These are phyloP conservation scores for Ceratitis capitata DNA, from an alignment of 1,140 invertebrate species.

Conservation along the genomic window DNA sequence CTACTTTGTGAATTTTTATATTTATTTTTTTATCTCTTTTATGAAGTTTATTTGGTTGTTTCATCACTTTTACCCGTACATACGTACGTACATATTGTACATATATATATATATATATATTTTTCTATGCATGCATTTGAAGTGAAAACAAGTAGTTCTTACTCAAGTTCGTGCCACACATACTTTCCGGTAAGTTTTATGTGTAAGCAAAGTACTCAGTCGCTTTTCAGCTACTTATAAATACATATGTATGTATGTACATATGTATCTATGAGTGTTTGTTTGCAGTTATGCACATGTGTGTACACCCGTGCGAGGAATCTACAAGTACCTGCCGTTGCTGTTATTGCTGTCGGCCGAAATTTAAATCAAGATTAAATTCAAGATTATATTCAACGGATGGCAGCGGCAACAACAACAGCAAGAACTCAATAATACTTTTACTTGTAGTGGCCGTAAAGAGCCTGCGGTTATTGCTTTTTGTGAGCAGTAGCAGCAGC, in stretches of 20 bases:
- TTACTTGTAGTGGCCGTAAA: background rate
- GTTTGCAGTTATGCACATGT: background rate
- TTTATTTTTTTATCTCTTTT: background rate
- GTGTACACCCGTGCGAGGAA: too few species aligned
- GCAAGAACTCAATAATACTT: background rate
- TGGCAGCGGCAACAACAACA: background rate
- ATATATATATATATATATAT: background rate
- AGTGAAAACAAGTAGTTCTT: background rate
- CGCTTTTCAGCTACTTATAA: background rate
- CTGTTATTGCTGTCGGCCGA: background rate
- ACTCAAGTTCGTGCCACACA: background rate
- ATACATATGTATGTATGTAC: background rate
- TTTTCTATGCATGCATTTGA: background rate
- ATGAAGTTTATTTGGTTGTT: background rate
- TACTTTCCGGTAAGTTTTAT: background rate
- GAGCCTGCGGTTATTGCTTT: constrained; percentile 13
- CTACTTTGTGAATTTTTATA: background rate
- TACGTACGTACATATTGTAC: background rate
- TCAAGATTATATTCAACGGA: background rate
- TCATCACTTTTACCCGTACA: background rate
- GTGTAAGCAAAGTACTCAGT: background rate
- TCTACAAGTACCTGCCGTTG: background rate
- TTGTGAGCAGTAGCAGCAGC: background rate
- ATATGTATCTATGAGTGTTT: background rate
- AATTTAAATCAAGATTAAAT: constrained; percentile 38